phyloP scores from a whole-genome alignment of 2,888 invertebrate species.

The Nemotelus pantherinus region DNA sequence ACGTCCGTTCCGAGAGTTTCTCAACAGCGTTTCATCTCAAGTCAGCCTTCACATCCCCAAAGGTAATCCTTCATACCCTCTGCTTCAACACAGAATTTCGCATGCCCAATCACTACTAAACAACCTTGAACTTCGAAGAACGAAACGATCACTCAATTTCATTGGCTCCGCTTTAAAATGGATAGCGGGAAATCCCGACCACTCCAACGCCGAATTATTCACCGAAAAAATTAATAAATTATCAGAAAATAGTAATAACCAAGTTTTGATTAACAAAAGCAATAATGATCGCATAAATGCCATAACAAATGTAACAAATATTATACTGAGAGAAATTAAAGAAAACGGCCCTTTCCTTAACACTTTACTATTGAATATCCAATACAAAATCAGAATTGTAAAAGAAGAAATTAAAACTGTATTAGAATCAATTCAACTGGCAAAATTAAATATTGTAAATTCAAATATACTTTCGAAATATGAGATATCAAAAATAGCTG shows the following conservation, averaged over 20 bases:
- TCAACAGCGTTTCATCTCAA: background rate
- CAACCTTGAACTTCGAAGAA: background rate
- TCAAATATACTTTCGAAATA: constrained; percentile 26
- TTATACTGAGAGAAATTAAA: background rate
- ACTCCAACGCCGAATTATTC: background rate
- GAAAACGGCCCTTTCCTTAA: background rate
- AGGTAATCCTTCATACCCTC: constrained; percentile 40
- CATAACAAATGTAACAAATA: background rate
- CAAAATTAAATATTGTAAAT: background rate
- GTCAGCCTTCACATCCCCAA: background rate
- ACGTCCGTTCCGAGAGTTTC: background rate
- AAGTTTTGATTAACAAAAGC: background rate
- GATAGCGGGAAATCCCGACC: background rate
- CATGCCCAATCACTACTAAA: background rate
- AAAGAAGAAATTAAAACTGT: background rate
- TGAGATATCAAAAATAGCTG: constrained; percentile 46
- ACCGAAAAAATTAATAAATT: background rate
- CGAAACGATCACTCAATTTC: constrained; percentile 30
- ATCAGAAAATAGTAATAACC: background rate
- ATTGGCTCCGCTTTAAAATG: constrained; percentile 31
- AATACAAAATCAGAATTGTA: background rate
- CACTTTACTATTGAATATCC: background rate
- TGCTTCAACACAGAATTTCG: background rate
- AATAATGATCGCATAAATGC: background rate
- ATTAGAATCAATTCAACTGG: background rate